phyloP scores from a whole-genome alignment of 2,888 invertebrate species.

The Cetonia aurata region DNA sequence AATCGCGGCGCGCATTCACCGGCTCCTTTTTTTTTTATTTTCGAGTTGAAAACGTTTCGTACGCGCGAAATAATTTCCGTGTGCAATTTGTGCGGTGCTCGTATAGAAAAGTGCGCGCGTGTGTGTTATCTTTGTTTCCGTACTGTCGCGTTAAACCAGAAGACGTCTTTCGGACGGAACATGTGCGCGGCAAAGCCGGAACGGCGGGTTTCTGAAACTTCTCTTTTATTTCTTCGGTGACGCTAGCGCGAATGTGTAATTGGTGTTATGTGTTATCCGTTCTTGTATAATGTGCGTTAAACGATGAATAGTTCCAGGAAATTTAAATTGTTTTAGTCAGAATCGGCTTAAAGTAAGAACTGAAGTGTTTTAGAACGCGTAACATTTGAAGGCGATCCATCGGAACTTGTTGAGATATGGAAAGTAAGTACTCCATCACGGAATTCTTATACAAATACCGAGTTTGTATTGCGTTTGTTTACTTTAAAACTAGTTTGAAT shows the following conservation, averaged over 20 bases:
- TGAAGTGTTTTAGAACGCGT: not conserved
- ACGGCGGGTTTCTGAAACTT: not conserved
- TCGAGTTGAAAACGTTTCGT: not conserved
- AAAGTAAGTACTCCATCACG: constrained; percentile 24
- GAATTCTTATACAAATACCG: not conserved
- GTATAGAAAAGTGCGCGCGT: constrained; percentile 9
- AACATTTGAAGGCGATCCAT: not conserved
- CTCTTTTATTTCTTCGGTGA: not conserved
- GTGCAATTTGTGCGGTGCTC: constrained; percentile 23
- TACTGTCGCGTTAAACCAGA: not conserved
- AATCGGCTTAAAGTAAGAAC: not conserved
- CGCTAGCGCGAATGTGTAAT: constrained; percentile 15
- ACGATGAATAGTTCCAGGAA: not conserved
- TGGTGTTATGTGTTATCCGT: constrained; percentile 2
- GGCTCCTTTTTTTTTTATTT: not conserved
- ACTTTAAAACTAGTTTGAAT: constrained; percentile 22
- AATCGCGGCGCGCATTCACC: constrained; percentile 1
- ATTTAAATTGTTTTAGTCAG: not conserved
- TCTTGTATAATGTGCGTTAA: not conserved
- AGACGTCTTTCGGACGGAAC: constrained; percentile 15
- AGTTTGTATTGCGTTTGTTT: constrained; percentile 7
- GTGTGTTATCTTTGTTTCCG: constrained; percentile 2
- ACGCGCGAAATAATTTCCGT: constrained; percentile 10
- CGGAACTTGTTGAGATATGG: constrained; percentile 16
- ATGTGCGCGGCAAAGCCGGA: constrained; percentile 18